Conservation (phyloP, 2,797 vertebrate species). For the Brachyrhaphis roseni region DNA sequence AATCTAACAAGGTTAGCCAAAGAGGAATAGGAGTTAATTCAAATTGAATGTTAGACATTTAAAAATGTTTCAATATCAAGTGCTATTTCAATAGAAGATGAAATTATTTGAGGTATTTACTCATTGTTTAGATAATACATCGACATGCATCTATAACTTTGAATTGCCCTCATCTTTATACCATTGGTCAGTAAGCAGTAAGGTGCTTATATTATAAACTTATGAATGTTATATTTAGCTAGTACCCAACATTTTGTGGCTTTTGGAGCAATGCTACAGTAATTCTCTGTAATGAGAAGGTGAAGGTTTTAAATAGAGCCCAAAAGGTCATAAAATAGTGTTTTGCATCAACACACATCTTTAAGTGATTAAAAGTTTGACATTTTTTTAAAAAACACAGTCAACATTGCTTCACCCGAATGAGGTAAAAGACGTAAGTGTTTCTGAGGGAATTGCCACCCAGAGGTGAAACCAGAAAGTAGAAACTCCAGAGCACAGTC, state of each 20-base stretch:
- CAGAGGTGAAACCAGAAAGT: slow-evolving; percentile 62
- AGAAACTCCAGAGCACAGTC: slow-evolving; percentile 31
- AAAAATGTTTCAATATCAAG: background rate
- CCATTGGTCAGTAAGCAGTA: background rate
- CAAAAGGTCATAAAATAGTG: background rate
- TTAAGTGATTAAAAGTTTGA: background rate
- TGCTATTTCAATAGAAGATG: no score
- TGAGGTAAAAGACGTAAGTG: slow-evolving; percentile 27
- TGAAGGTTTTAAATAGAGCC: background rate
- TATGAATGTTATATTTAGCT: background rate
- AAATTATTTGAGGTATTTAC: background rate
- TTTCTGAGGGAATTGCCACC: slow-evolving; percentile 52
- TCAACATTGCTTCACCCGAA: slow-evolving; percentile 31
- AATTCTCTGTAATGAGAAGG: slow-evolving; percentile 5
- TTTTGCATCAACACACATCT: slow-evolving; percentile 4
- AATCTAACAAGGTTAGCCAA: background rate
- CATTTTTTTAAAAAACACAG: background rate
- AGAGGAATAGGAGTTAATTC: background rate
- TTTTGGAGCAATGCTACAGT: background rate
- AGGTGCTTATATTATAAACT: background rate
- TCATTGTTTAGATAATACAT: background rate
- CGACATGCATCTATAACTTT: background rate
- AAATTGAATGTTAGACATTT: background rate
- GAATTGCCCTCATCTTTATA: background rate
- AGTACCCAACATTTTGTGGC: background rate